Evolutionary conservation across 2,888 invertebrate genomes (phyloP), one percentile per base, ranked within the genome.

Genomic region (Malthinus flaveolus): DNA sequence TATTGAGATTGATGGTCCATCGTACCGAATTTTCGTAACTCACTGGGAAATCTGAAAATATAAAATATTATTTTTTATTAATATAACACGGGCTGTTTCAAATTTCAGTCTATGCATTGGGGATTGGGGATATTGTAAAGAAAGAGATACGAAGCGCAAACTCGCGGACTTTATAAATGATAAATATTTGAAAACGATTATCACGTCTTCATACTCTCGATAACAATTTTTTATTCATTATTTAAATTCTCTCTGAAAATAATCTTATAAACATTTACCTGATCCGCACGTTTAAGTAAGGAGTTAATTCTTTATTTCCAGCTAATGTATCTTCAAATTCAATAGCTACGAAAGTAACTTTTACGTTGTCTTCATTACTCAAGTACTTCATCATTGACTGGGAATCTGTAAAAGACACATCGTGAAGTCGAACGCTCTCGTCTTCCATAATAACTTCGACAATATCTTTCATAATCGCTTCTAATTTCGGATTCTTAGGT

Each of bases 11-110:
- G 11, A 13, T 10, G 8, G 10, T n/a, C 23, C 4, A 35, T 13
- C n/a, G 35, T 11, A n/a, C n/a, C n/a, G n/a, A n/a, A n/a, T 7
- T 11, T 7, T 7, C 87, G 80, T 23, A 85, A 81, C 68, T 87
- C 84, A 49, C 84, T 84, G 4, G 88, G 88, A 73, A 87, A 88
- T n/a, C 78, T 73, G 35, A 48, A 62, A 53, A 52, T 36, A 36
- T 36, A 36, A 12, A 0, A 36, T 2, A 12, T 12, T 12, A 12
- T n/a, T 12, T 3, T 0, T 1, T 12, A 6, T n/a, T 36, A 10
- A 7, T 12, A 35, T 11, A 35, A 35, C 1, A 7, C 1, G n/a
- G n/a, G n/a, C 1, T 33, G 1, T 9, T 33, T n/a, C n/a, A n/a
- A 33, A 33, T 33, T 1, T n/a, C n/a, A n/a, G n/a, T n/a, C n/a